These are phyloP conservation scores for Sminthurides aquaticus DNA, from an alignment of 2,888 invertebrate genomes.

Conservation along the genomic window DNA sequence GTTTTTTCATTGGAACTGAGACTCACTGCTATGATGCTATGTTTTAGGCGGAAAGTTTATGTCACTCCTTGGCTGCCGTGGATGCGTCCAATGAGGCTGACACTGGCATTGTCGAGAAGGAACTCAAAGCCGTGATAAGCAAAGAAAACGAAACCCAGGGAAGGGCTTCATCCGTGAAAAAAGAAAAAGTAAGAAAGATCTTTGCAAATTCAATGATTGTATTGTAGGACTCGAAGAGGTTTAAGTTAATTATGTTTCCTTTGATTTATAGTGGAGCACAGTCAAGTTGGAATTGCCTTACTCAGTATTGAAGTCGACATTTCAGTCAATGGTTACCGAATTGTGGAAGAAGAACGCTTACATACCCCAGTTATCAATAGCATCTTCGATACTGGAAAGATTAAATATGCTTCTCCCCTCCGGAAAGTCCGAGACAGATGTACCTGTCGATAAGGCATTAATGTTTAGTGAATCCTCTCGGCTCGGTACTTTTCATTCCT, in stretches of 20 bases:
- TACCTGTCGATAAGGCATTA: constrained; percentile 47
- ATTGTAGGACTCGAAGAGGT: neutral
- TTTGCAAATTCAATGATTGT: neutral
- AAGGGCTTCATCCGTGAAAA: constrained; percentile 32
- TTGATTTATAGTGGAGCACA: constrained; percentile 71
- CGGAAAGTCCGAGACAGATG: constrained; percentile 52
- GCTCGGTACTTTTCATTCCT: constrained; percentile 80
- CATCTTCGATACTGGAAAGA: constrained; percentile 80
- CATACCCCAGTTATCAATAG: constrained; percentile 77
- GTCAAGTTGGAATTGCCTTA: constrained; percentile 74
- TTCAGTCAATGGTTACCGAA: constrained; percentile 70
- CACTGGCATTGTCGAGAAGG: constrained; percentile 34
- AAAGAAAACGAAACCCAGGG: constrained; percentile 21
- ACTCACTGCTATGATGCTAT: no score
- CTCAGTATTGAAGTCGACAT: constrained; percentile 68
- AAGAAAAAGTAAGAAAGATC: constrained; percentile 36
- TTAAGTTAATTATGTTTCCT: neutral
- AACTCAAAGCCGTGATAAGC: constrained; percentile 31
- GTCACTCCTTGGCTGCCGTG: constrained; percentile 37
- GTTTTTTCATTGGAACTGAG: no score
- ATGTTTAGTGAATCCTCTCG: constrained; percentile 92
- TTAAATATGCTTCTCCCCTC: constrained; percentile 65
- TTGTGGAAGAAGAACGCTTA: constrained; percentile 72
- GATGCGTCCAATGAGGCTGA: constrained; percentile 30
- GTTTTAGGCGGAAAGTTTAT: constrained; percentile 39